Evolutionary conservation across 2,888 invertebrate species (phyloP), one percentile per base, ranked within the genome.

Genomic region (Iphiclides podalirius): DNA sequence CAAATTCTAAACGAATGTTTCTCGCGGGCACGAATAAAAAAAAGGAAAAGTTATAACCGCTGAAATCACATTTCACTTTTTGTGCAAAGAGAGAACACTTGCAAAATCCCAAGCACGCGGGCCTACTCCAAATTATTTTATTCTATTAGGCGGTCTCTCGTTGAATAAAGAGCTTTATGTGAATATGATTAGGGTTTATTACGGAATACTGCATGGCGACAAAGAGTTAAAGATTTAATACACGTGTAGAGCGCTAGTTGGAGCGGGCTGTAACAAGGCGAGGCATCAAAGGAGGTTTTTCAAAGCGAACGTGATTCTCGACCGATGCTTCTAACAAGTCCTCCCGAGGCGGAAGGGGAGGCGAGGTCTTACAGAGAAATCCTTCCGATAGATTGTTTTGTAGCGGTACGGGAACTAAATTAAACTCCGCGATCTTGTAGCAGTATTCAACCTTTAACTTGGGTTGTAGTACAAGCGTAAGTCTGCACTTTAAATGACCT

Each of bases 301-400:
- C 76, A 79, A 76, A 78, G 78, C 64, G 79, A 73, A 79, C 81
- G 79, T 83, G 82, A 80, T 79, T 76, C 75, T 71, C 70, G 71
- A 68, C 75, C 75, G 71, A 75, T 77, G 75, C 70, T 70, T 52
- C 67, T 78, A 75, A 79, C 77, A 74, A 79, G 74, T 70, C 65
- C 63, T 37, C 65, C 70, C 65, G 54, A 58, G 61, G 72, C 70
- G 64, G 59, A 59, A 59, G 72, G 70, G 64, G 58, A 60, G 61
- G 63, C 65, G n/a, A n/a, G n/a, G 66, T 65, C 66, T 59, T 63
- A 66, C 66, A 63, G 63, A 63, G 66, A 71, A 65, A 66, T 68
- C 61, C 63, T 65, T 40, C 17, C 35, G 35, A 39, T 50, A 44
- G 16, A 38, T 43, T 38, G 9, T 15, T 49, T 48, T 54, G 31